Base-by-base conservation (phyloP, 37 sponge, comb jelly and placozoan species). In the Hormiphora californensis region DNA sequence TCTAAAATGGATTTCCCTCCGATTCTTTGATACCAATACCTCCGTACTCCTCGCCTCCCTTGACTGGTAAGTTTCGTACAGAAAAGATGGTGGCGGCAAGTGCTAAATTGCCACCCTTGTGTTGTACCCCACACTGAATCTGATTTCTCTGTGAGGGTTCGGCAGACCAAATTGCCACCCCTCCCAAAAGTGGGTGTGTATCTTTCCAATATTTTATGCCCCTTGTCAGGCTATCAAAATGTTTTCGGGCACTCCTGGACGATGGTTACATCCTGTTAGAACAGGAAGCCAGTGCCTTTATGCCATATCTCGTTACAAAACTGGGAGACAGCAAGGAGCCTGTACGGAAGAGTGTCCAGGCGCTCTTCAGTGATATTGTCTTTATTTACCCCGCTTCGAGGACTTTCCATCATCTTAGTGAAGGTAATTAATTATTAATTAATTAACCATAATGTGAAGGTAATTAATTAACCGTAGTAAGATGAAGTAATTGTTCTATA, bases 261-360 rank as follows among this genome's bases (percentile, higher is more conserved):
- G 46, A 73, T 11, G 25, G 23, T 0, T 73, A 73, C 81, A 40
- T 39, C 0, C 22, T 73, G 1, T 21, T 73, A 21, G 81, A 73
- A 2, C 81, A 73, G 46, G 81, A 73, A 73, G 81, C 39, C 1
- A 25, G n/a, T 28, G 81, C 81, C n/a, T 73, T 73, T 49, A 73
- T 73, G 81, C 81, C 81, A 19, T 73, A 73, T 19, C 81, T 73
- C 46, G 39, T 73, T n/a, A 73, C 43, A 8, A 73, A 73, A 92
- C 86, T 93, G 67, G 95, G 95, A 3, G 95, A 95, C 69, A 40
- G 91, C 27, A 95, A 95, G 87, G 95, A 95, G 32, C 89, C 91
- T 37, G 93, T 95, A 54, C 57, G 95, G 31, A 93, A 92, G 87
- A 91, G 85, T 0, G 95, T 95, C 25, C 90, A 90, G 15, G 86